Evolutionary conservation across 2,113 vertebrate genomes (phyloP).

Genomic region (Etia nguti): DNA sequence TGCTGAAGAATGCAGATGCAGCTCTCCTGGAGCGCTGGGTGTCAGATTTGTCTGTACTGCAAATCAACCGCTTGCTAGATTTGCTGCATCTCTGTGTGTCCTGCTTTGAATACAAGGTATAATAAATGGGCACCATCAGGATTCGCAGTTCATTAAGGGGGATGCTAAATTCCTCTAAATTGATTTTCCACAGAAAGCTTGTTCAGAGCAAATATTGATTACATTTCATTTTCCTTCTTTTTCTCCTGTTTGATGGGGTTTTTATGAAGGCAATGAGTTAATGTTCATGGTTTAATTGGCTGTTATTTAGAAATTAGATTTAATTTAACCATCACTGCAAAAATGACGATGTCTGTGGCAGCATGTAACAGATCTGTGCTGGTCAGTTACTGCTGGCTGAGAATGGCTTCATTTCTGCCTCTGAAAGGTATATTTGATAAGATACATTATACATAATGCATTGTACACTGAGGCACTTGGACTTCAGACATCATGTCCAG

Average conservation of each 20-base stretch:
- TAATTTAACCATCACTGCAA: not conserved
- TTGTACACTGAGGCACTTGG: not conserved
- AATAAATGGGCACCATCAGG: not conserved
- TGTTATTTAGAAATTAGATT: not conserved
- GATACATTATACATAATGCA: not conserved
- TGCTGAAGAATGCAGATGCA: slow-evolving; percentile 83
- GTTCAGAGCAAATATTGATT: not conserved
- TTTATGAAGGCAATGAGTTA: not conserved
- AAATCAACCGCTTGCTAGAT: slow-evolving; percentile 85
- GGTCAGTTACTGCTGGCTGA: not conserved
- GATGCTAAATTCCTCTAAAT: not conserved
- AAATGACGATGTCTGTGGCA: not conserved
- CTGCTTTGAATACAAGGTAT: slow-evolving; percentile 90
- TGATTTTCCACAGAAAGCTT: not conserved
- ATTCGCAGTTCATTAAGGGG: not conserved
- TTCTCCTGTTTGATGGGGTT: not conserved
- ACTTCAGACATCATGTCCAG: not conserved
- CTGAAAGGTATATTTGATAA: not conserved
- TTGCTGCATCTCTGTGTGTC: slow-evolving; percentile 84
- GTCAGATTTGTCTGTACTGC: slow-evolving; percentile 79
- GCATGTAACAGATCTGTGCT: not conserved
- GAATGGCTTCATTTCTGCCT: not conserved
- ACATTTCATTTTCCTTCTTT: not conserved
- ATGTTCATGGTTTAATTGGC: not conserved
- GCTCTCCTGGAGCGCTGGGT: slow-evolving; percentile 83